Evolutionary conservation across 2,797 vertebrate species (phyloP).

Genomic region (Galagoides demidoff): DNA sequence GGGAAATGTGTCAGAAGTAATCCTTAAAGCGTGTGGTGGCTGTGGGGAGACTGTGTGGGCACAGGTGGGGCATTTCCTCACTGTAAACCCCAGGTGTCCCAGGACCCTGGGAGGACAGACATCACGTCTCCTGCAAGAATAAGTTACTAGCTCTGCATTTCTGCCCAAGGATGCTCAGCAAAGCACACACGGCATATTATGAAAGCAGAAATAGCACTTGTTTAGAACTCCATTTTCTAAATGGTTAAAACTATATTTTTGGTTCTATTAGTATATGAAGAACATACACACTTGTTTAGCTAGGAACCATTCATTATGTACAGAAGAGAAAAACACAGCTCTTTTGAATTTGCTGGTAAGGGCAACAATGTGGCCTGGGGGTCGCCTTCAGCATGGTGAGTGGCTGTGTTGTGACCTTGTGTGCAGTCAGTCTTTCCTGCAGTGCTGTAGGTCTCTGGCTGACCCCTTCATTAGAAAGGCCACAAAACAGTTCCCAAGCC

Average conservation of each 20-base stretch:
- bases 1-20: background rate
- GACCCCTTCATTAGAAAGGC: conserved; percentile 4
- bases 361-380: too few relatives aligned
- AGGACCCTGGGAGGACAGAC: background rate
- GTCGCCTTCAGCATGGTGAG: background rate
- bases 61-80: background rate
- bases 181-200: background rate
- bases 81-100: background rate
- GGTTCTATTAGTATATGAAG: background rate
- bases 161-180: background rate
- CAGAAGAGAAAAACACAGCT: conserved; percentile 4
- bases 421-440: background rate
- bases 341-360: background rate
- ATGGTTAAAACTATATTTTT: background rate
- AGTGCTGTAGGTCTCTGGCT: background rate
- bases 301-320: background rate
- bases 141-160: background rate
- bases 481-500: background rate
- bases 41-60: background rate
- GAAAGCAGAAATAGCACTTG: background rate
- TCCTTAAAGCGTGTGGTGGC: background rate
- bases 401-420: background rate
- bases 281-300: background rate
- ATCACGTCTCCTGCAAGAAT: background rate
- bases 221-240: conserved; percentile 23